phyloP scores from a whole-genome alignment of 1,140 invertebrate genomes.

The Proctacanthus coquilletti region DNA sequence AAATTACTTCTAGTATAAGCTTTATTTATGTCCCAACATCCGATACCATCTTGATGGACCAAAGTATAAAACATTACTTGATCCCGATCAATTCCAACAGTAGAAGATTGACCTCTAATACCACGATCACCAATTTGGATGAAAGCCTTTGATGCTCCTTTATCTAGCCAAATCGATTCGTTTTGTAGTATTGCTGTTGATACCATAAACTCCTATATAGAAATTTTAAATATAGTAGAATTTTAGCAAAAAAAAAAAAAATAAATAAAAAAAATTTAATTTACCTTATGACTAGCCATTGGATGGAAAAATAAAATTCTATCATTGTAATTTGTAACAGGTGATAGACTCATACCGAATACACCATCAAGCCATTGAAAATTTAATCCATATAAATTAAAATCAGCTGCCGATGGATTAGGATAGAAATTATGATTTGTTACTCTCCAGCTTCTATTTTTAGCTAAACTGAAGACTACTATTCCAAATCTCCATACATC shows the following conservation, averaged over 20 bases:
- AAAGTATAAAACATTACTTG: constrained; percentile 66
- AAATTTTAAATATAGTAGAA: background rate
- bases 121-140: constrained; percentile 45
- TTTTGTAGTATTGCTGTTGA: constrained; percentile 45
- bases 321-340: constrained; percentile 36
- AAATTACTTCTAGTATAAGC: constrained; percentile 45
- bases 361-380: constrained; percentile 72
- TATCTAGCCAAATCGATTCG: constrained; percentile 35
- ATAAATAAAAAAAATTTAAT: background rate
- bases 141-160: constrained; percentile 36
- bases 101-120: constrained; percentile 47
- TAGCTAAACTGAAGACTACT: constrained; percentile 48
- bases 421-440: constrained; percentile 60
- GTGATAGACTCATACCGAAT: constrained; percentile 55
- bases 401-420: constrained; percentile 54
- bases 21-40: constrained; percentile 63
- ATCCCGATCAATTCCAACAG: constrained; percentile 48
- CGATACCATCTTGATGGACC: constrained; percentile 52
- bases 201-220: constrained; percentile 47
- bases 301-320: constrained; percentile 58
- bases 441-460: constrained; percentile 51
- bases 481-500: constrained; percentile 65
- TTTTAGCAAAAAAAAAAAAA: background rate
- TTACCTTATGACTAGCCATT: constrained; percentile 51
- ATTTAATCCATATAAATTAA: constrained; percentile 48